Evolutionary conservation across 1,140 invertebrate genomes (phyloP), one percentile per base, ranked within the genome.

Genomic region (Lasaia peninsularis): DNA sequence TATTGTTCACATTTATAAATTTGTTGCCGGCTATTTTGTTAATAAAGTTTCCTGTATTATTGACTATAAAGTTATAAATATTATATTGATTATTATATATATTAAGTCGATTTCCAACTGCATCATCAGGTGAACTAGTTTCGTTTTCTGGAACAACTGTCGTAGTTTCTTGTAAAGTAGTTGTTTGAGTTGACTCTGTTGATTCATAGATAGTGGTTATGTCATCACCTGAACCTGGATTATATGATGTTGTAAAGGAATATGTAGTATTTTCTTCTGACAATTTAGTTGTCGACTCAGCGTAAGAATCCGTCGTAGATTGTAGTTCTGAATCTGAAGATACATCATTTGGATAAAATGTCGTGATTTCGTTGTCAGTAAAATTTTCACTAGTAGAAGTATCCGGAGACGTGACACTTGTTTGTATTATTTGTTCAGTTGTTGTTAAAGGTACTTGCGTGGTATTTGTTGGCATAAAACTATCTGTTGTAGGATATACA

Each of bases 71-170:
- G 1, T 48, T 48, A 11, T 20, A 48, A 11, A 48, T 48, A 11
- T 48, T 48, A 11, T 48, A 48, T 48, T 48, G 40, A 48, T 48
- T 48, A n/a, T 48, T 48, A 11, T 48, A 48, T 24, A 48, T 48
- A n/a, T 48, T 48, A 2, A 48, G 20, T 48, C 21, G 44, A n/a
- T 20, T 48, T 24, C 21, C 21, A 20, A 11, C 10, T 21, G n/a
- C 21, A n/a, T 24, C 44, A 20, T 21, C n/a, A 5, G 3, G 2
- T 2, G 44, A 6, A 48, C 11, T 20, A 21, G 44, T n/a, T 2
- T 48, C 44, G n/a, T 16, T 24, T 21, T 48, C 20, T 2, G 11
- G n/a, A 21, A 11, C 20, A 48, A 21, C 21, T 8, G 44, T 12
- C n/a, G 18, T 48, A 3, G 5, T 48, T 48, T 48, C 14, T 48